Conservation (phyloP, 2,888 invertebrate genomes). For the Coremacera marginata region DNA sequence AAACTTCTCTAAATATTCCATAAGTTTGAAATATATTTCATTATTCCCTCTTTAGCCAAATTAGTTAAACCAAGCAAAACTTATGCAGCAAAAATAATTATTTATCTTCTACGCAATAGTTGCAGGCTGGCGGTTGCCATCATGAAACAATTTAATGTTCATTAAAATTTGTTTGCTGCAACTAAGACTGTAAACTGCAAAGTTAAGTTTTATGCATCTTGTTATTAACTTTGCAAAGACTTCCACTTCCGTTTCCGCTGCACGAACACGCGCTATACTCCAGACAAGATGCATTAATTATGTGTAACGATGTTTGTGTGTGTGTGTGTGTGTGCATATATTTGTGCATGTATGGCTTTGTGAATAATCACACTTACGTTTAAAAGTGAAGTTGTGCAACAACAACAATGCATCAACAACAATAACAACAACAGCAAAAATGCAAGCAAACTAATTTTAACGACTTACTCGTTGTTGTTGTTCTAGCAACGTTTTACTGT, state of each 20-base stretch:
- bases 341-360: no score
- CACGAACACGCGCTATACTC: background rate
- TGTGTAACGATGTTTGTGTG: no score
- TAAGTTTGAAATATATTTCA: no score
- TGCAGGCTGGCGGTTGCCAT: no score
- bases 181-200: constrained; percentile 4
- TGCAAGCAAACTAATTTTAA: background rate
- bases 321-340: no score
- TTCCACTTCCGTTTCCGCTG: constrained; percentile 9
- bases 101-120: no score
- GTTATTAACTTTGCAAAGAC: background rate
- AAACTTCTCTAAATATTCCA: no score
- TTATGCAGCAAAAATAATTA: no score
- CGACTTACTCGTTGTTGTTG: background rate
- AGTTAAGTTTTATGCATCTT: constrained; percentile 3
- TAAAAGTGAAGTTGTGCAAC: background rate
- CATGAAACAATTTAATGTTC: background rate
- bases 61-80: no score
- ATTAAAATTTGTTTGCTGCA: constrained; percentile 4
- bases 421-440: background rate
- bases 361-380: no score
- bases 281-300: no score
- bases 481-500: background rate
- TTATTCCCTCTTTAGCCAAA: no score
- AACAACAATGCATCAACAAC: background rate